These are phyloP conservation scores for Melipona quadrifasciata DNA, from an alignment of 1,140 invertebrate genomes.

Conservation along the genomic window DNA sequence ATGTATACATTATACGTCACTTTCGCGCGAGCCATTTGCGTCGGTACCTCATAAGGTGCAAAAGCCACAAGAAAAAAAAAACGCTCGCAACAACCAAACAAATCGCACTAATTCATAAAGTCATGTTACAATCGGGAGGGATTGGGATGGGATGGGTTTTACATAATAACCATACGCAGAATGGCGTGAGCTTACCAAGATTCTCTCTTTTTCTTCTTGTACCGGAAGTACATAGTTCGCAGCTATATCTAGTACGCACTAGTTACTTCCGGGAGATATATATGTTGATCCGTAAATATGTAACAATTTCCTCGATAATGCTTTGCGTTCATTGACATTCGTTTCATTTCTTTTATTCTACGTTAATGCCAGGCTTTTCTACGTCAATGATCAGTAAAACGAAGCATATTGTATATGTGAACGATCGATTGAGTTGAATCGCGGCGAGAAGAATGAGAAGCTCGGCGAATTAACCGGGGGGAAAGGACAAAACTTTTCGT, in stretches of 20 bases:
- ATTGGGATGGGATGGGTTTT: not conserved
- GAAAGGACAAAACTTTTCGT: not conserved
- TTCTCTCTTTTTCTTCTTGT: conserved; percentile 16
- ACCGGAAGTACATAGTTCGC: not conserved
- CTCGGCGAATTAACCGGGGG: not conserved
- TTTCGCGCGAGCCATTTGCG: conserved; percentile 36
- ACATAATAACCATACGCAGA: not conserved
- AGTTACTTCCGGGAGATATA: not conserved
- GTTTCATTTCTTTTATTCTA: conserved; percentile 13
- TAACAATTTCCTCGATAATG: conserved; percentile 31
- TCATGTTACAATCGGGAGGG: not conserved
- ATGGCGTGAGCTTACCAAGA: conserved; percentile 51
- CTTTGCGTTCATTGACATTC: not conserved
- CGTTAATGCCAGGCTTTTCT: not conserved
- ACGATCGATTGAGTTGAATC: conserved; percentile 17
- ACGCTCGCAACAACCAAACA: not conserved
- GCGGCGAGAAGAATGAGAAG: too few species aligned
- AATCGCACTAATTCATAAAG: not conserved
- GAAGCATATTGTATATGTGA: not conserved
- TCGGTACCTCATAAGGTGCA: not conserved
- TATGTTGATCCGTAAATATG: conserved; percentile 44
- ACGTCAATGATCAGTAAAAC: too few species aligned
- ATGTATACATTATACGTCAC: not conserved
- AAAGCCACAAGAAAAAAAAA: not conserved
- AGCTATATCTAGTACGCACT: not conserved